Base-by-base conservation (phyloP, 2,113 vertebrate species). In the Copsychus sechellarum region DNA sequence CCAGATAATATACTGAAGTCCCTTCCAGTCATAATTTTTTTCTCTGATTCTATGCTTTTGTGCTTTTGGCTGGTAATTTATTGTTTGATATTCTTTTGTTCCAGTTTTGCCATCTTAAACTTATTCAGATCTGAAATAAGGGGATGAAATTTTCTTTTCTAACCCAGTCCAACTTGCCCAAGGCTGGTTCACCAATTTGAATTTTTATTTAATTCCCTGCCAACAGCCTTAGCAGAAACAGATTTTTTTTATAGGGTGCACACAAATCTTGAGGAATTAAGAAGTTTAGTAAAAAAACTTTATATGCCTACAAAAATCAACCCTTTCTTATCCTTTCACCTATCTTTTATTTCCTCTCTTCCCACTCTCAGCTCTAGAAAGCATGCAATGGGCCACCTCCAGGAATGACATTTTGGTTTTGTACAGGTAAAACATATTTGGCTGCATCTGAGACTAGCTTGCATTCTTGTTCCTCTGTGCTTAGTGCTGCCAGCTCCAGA, bases 141-240 rank as follows among this genome's bases (percentile, higher is more conserved):
- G 2, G 51, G 47, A 65, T 65, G 66, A 86, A 81, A 69, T 76
- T 81, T 84, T 81, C 73, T 85, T 3, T 26, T 79, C 62, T 25
- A 87, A 40, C 4, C 2, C 62, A 82, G 42, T 47, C 42, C 57
- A 72, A 65, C 26, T 82, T 91, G 66, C 62, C 94, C 66, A 76
- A 80, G 70, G 38, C 33, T 88, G 31, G 42, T 76, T 77, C 66
- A 85, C 40, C 72, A 62, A 73, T 61, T 50, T 73, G 38, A 62
- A 50, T 90, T 91, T 83, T 95, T 93, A 74, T 93, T 67, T 83
- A 65, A 85, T 91, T 83, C 42, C 24, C 58, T 87, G 70, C 38
- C 90, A 95, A 70, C 38, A n/a, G 8, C 24, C 21, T 87, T 58
- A 82, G 24, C 28, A 82, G 66, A 96, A 95, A 73, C 42, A 82